Base-by-base conservation (phyloP, 2,888 invertebrate genomes). In the Xanthia togata region DNA sequence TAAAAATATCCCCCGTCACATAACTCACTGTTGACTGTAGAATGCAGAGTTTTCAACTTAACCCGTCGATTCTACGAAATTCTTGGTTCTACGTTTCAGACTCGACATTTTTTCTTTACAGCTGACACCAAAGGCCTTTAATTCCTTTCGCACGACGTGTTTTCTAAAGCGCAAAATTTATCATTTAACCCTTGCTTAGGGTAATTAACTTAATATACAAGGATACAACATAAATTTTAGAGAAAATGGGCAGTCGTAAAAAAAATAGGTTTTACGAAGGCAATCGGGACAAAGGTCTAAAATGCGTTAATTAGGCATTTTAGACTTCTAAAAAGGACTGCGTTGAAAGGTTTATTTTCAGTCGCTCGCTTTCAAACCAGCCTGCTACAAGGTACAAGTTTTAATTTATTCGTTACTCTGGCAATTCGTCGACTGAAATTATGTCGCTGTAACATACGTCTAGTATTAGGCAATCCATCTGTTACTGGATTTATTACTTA, bases 121-220 rank as follows among this genome's bases (percentile, higher is more conserved):
- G 90, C 90, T 91, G 90, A 92, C 91, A 92, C 90, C 91, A 92
- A 92, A 88, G 90, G 86, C 90, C 84, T 90, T 90, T 92, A 92
- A 93, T 93, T 92, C 87, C 90, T 92, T 93, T 93, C 90, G 90
- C 93, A 88, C 91, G 91, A 93, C 85, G 89, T 91, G 91, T 93
- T 93, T 94, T 94, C 90, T 92, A 94, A 94, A 93, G 93, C 87
- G 87, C 83, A 87, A 90, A 91, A 93, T 94, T 93, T 93, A 94
- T 94, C 93, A 94, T 92, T 92, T 90, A 91, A 92, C 93, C 93
- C 92, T 91, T 90, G 85, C 92, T 91, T 89, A 84, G 82, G 84
- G 89, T 93, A 94, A 94, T 94, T 94, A 95, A 93, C 91, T 91
- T 90, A 92, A 93, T 93, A 93, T 92, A 91, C 83, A 88, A 85